Conservation (phyloP, 2,113 vertebrate species). For the Chloroceryle aenea region DNA sequence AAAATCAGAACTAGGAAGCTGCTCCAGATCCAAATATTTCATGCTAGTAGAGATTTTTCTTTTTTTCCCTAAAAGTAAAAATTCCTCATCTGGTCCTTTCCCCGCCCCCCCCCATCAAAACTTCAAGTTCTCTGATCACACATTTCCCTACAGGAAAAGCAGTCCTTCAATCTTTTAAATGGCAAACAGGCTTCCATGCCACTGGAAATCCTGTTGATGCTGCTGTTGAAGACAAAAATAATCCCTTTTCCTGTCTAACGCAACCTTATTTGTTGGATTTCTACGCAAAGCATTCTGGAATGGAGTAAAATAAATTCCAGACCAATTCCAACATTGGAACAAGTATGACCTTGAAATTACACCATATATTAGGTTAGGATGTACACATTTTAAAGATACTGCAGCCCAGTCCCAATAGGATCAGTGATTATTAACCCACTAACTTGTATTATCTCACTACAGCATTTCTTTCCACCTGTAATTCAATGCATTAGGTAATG, state of each 20-base stretch:
- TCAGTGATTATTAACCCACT: neutral
- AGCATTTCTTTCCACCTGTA: conserved; percentile 14
- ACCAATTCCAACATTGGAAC: neutral
- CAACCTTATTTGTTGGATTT: neutral
- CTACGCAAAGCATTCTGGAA: neutral
- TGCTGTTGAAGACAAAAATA: neutral
- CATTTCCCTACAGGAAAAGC: neutral
- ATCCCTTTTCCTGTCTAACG: neutral
- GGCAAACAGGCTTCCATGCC: neutral
- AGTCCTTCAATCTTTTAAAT: neutral
- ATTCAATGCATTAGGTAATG: conserved; percentile 37
- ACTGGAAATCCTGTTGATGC: neutral
- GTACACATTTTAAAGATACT: neutral
- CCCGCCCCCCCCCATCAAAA: too few species aligned
- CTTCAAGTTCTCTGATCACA: neutral
- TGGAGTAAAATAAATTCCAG: neutral
- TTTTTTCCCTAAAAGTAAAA: neutral
- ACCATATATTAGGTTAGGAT: neutral
- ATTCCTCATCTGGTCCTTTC: too few species aligned
- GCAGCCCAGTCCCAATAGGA: neutral
- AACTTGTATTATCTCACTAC: neutral
- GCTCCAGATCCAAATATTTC: neutral
- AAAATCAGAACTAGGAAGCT: neutral
- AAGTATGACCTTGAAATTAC: neutral
- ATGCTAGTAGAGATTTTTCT: neutral